phyloP scores from a whole-genome alignment of 2,888 invertebrate genomes.

The Drosophila vallismaia region DNA sequence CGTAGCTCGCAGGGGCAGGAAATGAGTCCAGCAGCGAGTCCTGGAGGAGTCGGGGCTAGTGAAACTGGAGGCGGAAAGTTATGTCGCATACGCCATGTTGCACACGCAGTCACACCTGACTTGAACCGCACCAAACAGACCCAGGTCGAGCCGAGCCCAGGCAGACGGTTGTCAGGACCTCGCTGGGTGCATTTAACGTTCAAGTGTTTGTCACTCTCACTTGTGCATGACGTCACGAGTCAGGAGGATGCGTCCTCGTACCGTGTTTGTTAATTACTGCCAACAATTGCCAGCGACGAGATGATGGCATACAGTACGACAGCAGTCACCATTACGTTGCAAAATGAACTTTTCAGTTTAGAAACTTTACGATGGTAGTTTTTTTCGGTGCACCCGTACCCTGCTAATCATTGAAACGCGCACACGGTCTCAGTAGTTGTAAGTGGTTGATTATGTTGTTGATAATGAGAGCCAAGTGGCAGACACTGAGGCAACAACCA shows the following conservation, averaged over 20 bases:
- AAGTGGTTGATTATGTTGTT: slow-evolving; percentile 72
- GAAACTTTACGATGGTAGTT: background rate
- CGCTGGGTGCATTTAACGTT: slow-evolving; percentile 70
- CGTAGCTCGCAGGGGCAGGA: slow-evolving; percentile 19
- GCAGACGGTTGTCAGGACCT: slow-evolving; percentile 39
- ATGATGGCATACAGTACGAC: slow-evolving; percentile 14
- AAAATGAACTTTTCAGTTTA: too few relatives aligned
- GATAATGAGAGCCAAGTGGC: slow-evolving; percentile 63
- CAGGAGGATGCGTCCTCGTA: slow-evolving; percentile 19
- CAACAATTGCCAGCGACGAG: slow-evolving; percentile 59
- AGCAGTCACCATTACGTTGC: too few relatives aligned
- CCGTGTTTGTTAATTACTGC: slow-evolving; percentile 68
- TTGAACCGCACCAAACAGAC: too few relatives aligned
- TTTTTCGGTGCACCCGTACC: slow-evolving; percentile 27
- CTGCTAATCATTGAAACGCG: slow-evolving; percentile 64
- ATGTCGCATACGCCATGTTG: slow-evolving; percentile 62
- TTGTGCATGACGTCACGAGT: slow-evolving; percentile 73
- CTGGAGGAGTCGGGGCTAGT: background rate
- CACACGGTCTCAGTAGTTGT: slow-evolving; percentile 27
- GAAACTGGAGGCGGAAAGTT: slow-evolving; percentile 36
- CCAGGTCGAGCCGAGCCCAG: background rate
- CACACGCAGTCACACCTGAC: slow-evolving; percentile 35
- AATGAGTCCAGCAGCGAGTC: background rate
- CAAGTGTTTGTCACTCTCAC: slow-evolving; percentile 73
- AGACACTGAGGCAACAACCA: slow-evolving; percentile 38